A percentile compares a stretch with the other conserved stretches of the same genome.
These are phyloP conservation scores for Watersipora subatra DNA, from an alignment of 1,140 invertebrate species.

Conservation along the genomic window DNA sequence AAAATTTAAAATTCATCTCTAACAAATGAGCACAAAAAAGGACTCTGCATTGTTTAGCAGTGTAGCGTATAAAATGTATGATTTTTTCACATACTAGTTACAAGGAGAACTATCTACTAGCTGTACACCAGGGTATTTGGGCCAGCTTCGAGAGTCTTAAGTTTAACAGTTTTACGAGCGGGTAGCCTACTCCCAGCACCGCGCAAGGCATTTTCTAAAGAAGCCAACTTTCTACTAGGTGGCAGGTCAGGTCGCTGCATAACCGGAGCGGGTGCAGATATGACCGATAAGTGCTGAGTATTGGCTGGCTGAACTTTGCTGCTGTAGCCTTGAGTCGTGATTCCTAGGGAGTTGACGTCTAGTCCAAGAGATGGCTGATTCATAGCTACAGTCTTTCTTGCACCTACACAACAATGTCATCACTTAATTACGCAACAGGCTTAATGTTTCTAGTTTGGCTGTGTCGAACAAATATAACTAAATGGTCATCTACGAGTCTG, in stretches of 20 bases:
- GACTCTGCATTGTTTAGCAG: too few relatives aligned
- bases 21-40: too few relatives aligned
- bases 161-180: background rate
- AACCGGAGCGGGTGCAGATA: constrained; percentile 31
- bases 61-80: too few relatives aligned
- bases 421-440: too few relatives aligned
- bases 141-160: background rate
- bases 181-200: background rate
- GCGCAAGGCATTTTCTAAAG: background rate
- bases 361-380: background rate
- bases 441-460: too few relatives aligned
- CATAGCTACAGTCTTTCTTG: background rate
- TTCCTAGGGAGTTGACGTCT: background rate
- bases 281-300: constrained; percentile 24
- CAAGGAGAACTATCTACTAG: too few relatives aligned
- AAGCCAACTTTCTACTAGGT: background rate
- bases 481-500: too few relatives aligned
- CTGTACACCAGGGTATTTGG: background rate
- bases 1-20: too few relatives aligned
- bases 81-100: too few relatives aligned
- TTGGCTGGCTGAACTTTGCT: constrained; percentile 10
- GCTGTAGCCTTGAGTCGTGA: background rate
- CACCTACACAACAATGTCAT: background rate
- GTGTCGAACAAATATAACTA: too few relatives aligned
- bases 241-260: constrained; percentile 13